Evolutionary conservation across 1,140 invertebrate species (phyloP).

Genomic region (silkworm (Bombyx mori)): ASM3026992v2 NC_085119.1:4529001-4529500

Average conservation of each 20-base stretch:
- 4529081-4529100: background rate
- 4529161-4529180: slow-evolving; percentile 75
- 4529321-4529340: slow-evolving; percentile 78
- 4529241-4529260: slow-evolving; percentile 71
- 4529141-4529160: slow-evolving; percentile 71
- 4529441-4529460: too few relatives aligned
- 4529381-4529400: slow-evolving; percentile 62
- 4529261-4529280: slow-evolving; percentile 73
- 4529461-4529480: too few relatives aligned
- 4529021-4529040: too few relatives aligned
- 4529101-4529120: slow-evolving; percentile 27
- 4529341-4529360: slow-evolving; percentile 73
- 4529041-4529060: too few relatives aligned
- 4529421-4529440: too few relatives aligned
- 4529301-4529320: slow-evolving; percentile 78
- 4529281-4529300: slow-evolving; percentile 77
- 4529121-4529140: slow-evolving; percentile 59
- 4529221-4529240: slow-evolving; percentile 54
- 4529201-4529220: slow-evolving; percentile 73
- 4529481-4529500: too few relatives aligned
- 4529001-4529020: too few relatives aligned
- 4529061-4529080: background rate
- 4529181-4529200: slow-evolving; percentile 74
- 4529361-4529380: slow-evolving; percentile 64
- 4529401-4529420: too few relatives aligned